Evolutionary conservation across 1,140 invertebrate species (phyloP), one percentile per base, ranked within the genome.

Genomic region (Zaprionus taronus): DNA sequence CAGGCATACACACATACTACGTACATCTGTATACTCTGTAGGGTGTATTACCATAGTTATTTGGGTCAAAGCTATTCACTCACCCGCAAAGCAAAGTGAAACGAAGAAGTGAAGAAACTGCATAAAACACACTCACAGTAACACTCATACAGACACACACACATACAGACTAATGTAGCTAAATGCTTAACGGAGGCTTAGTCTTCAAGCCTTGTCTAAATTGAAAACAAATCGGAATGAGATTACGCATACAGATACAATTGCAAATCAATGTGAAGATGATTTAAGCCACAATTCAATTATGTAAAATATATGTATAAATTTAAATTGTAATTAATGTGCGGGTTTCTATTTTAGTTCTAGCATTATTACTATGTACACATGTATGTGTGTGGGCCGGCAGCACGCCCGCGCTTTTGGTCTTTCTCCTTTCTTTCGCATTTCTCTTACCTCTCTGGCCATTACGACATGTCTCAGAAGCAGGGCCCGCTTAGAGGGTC

Each of bases 401-500:
- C 61, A 44, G 44, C 61, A 58, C 61, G 68, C 62, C 69, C 69
- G 69, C 74, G 70, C 62, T 49, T 72, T 61, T 65, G 26, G 56
- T 65, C 26, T 47, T 34, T 34, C 31, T 34, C 65, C 26, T 47
- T 34, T 34, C 31, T 34, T 60, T 60, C 28, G 61, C 47, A 56
- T 62, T 51, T 74, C 76, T 81, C 92, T 92, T 93, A 94, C 94
- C 94, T 94, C 94, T 94, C 94, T 94, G 94, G 94, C 94, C 94
- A 94, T 94, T 94, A 94, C 94, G 94, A 94, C 94, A 94, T 93
- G 93, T 92, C 93, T 93, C 93, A 93, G 73, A 90, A 87, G 82
- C 86, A 79, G 71, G 72, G 79, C 81, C 87, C 83, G 75, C 80
- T 84, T 76, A 86, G 80, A 91, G 91, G 83, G 82, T 84, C 91